These are phyloP conservation scores for Erebia aethiops DNA, from an alignment of 2,888 invertebrate species.

Conservation along the genomic window DNA sequence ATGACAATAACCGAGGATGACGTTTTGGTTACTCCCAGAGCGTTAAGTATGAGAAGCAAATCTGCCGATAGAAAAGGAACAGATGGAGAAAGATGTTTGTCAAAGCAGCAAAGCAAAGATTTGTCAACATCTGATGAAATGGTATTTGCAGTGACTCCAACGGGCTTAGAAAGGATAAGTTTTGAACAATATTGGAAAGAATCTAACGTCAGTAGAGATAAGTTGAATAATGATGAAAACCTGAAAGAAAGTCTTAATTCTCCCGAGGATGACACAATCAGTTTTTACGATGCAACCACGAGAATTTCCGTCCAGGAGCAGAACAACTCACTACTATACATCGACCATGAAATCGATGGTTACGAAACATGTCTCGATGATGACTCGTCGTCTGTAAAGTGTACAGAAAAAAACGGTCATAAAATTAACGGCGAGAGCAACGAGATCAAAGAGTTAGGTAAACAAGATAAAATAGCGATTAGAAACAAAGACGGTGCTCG, in stretches of 20 bases:
- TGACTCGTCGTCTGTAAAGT: conserved; percentile 73
- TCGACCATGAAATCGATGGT: conserved; percentile 80
- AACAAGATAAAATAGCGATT: conserved; percentile 69
- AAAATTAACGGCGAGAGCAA: conserved; percentile 67
- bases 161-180: conserved; percentile 78
- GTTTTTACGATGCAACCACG: conserved; percentile 61
- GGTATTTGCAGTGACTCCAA: conserved; percentile 80
- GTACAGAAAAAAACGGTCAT: conserved; percentile 65
- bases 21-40: conserved; percentile 65
- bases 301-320: conserved; percentile 72
- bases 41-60: conserved; percentile 66
- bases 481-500: conserved; percentile 66
- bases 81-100: conserved; percentile 58
- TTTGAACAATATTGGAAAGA: conserved; percentile 80
- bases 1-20: conserved; percentile 80
- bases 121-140: conserved; percentile 80
- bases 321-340: conserved; percentile 68
- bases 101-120: conserved; percentile 78
- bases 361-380: conserved; percentile 86
- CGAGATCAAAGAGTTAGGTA: conserved; percentile 71
- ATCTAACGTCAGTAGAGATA: conserved; percentile 58
- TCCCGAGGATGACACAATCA: conserved; percentile 59
- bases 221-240: conserved; percentile 71
- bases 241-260: conserved; percentile 74
- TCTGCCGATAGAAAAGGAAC: conserved; percentile 56